Evolutionary conservation across 1,140 invertebrate genomes (phyloP).

Genomic region (Papilio xuthus): DNA sequence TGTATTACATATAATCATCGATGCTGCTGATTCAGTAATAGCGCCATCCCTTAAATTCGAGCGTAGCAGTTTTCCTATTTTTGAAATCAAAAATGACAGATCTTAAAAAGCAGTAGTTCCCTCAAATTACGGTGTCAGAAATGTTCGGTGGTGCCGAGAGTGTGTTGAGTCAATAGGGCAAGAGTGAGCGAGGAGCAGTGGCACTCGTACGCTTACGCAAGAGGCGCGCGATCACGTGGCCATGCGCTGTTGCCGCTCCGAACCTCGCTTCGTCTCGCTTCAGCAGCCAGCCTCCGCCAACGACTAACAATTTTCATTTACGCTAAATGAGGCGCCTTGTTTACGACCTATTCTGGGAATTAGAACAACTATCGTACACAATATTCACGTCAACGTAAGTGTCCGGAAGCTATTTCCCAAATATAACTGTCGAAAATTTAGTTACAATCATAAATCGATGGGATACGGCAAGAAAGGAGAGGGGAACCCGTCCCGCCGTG

Average conservation of each 20-base stretch:
- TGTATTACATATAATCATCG: slow-evolving; percentile 38
- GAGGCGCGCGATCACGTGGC: slow-evolving; percentile 76
- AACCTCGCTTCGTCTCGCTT: slow-evolving; percentile 62
- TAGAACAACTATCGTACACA: slow-evolving; percentile 59
- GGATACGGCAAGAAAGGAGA: slow-evolving; percentile 8
- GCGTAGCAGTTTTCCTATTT: background rate
- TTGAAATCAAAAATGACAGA: background rate
- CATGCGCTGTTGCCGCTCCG: slow-evolving; percentile 71
- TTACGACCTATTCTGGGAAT: slow-evolving; percentile 73
- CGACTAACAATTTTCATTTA: slow-evolving; percentile 77
- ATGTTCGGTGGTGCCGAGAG: slow-evolving; percentile 29
- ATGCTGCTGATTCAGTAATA: slow-evolving; percentile 33
- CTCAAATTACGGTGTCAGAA: slow-evolving; percentile 40
- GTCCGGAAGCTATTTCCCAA: slow-evolving; percentile 50
- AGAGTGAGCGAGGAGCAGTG: slow-evolving; percentile 54
- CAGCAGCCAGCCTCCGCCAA: slow-evolving; percentile 63
- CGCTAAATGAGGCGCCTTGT: slow-evolving; percentile 74
- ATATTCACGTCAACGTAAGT: slow-evolving; percentile 46
- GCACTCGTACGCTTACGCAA: slow-evolving; percentile 79
- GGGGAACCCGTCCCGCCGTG: slow-evolving; percentile 42
- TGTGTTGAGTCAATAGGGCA: background rate
- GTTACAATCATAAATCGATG: background rate
- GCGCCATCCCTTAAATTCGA: background rate
- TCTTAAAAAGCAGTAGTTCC: background rate
- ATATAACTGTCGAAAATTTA: background rate